phyloP scores from a whole-genome alignment of 1,140 invertebrate genomes.

The Periplaneta americana region DNA sequence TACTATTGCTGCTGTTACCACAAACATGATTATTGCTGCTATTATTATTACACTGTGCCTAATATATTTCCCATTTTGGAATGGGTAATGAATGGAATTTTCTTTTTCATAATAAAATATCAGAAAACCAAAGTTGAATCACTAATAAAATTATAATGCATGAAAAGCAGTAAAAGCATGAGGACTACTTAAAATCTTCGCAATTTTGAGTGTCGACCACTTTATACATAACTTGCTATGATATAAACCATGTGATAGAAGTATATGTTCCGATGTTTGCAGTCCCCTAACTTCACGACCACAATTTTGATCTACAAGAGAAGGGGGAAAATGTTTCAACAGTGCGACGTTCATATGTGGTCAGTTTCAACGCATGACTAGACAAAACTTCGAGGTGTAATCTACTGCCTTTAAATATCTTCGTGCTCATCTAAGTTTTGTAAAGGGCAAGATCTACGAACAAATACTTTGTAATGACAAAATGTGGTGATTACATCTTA shows the following conservation, averaged over 20 bases:
- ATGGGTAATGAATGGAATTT: not conserved
- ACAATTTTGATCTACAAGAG: slow-evolving; percentile 3
- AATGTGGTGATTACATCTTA: not conserved
- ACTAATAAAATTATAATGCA: not conserved
- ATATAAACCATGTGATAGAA: too few relatives aligned
- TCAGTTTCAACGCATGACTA: not conserved
- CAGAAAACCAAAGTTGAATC: not conserved
- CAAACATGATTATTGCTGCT: too few relatives aligned
- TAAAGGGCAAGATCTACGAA: not conserved
- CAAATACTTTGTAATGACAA: not conserved
- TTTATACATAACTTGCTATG: not conserved
- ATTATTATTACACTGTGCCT: too few relatives aligned
- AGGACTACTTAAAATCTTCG: not conserved
- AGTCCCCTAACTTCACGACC: slow-evolving; percentile 4
- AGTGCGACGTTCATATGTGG: not conserved
- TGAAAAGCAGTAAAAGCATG: not conserved
- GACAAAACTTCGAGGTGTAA: not conserved
- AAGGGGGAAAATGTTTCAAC: slow-evolving; percentile 1
- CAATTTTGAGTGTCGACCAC: too few relatives aligned
- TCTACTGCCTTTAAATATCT: not conserved
- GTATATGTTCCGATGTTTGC: slow-evolving; percentile 6
- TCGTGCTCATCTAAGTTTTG: not conserved
- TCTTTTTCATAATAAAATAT: not conserved
- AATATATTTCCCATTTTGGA: too few relatives aligned
- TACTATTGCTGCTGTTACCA: not conserved